Base-by-base conservation (phyloP, 2,113 vertebrate genomes). In the Gila orcuttii region DNA sequence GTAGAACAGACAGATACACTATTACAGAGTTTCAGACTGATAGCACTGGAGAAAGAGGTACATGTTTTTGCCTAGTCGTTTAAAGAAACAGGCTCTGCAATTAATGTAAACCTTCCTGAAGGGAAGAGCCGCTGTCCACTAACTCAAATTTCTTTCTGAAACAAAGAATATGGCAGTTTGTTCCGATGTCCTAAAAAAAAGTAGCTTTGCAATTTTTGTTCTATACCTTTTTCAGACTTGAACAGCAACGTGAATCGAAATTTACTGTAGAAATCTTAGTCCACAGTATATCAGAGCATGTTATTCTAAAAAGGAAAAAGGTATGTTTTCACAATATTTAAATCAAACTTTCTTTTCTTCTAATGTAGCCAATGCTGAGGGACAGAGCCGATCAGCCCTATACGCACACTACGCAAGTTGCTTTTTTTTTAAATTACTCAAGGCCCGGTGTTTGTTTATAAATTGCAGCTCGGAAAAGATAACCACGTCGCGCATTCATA, bases 21-120 rank as follows among this genome's bases (percentile, higher is more conserved):
- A 66, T 88, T 86, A 84, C 33, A 69, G 79, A 74, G 31, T 60
- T 86, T 77, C 62, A 42, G 33, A 75, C 31, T 59, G 82, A 82
- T 55, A 71, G 68, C n/a, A 81, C 52, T 74, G 39, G 50, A 85
- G 33, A 73, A 83, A 45, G 68, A 59, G n/a, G 80, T 52, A 55
- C 55, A 82, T 55, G 42, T 36, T 87, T 87, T 47, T 69, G 62
- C 36, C 50, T 82, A 23, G 42, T 23, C n/a, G 59, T 76, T 86
- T 85, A 86, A 86, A 86, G 84, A 73, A 71, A 81, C 33, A 66
- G 76, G 31, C 28, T 19, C 47, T 15, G 39, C 50, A 15, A 78
- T 83, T 85, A 59, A 55, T 50, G 13, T 28, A 73, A 60, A 47
- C 68, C 50, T 73, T 73, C 6, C 6, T 69, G 64, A 82, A 69